Evolutionary conservation across 2,797 vertebrate species (phyloP).

Genomic region (Phrynocephalus forsythii): DNA sequence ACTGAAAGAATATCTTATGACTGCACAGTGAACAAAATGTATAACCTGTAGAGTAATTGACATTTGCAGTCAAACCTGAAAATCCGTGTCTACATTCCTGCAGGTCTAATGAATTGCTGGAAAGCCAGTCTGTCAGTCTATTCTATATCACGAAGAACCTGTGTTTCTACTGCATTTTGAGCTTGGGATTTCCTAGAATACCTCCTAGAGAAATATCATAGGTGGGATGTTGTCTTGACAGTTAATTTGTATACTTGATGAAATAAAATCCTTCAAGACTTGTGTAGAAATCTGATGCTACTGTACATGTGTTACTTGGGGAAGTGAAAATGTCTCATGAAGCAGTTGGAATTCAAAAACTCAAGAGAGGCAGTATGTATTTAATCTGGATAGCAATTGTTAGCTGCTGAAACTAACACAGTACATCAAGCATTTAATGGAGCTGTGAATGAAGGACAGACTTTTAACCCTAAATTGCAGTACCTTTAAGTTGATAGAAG

Average conservation of each 20-base stretch:
- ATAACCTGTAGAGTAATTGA: slow-evolving; percentile 55
- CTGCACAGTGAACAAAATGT: slow-evolving; percentile 67
- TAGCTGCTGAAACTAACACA: slow-evolving; percentile 68
- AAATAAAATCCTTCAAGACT: slow-evolving; percentile 27
- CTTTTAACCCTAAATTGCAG: slow-evolving; percentile 49
- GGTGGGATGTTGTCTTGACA: slow-evolving; percentile 56
- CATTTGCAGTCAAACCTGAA: slow-evolving; percentile 59
- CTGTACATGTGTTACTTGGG: background rate
- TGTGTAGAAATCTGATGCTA: slow-evolving; percentile 43
- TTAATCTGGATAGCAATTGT: slow-evolving; percentile 65
- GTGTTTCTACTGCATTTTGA: slow-evolving; percentile 13
- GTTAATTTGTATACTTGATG: slow-evolving; percentile 53
- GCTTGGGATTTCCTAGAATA: slow-evolving; percentile 52
- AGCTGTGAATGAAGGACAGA: slow-evolving; percentile 56
- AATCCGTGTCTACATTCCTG: slow-evolving; percentile 52
- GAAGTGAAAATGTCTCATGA: background rate
- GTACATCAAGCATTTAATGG: slow-evolving; percentile 62
- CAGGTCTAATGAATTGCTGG: slow-evolving; percentile 36
- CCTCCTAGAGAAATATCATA: slow-evolving; percentile 41
- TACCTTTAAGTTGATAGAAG: background rate
- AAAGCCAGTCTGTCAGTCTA: slow-evolving; percentile 50
- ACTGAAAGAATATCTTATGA: slow-evolving; percentile 57
- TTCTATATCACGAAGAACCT: slow-evolving; percentile 51
- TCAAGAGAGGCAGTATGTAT: slow-evolving; percentile 50
- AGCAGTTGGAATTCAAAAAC: slow-evolving; percentile 56